Evolutionary conservation across 2,113 vertebrate genomes (phyloP).

Genomic region (Pongo abelii): DNA sequence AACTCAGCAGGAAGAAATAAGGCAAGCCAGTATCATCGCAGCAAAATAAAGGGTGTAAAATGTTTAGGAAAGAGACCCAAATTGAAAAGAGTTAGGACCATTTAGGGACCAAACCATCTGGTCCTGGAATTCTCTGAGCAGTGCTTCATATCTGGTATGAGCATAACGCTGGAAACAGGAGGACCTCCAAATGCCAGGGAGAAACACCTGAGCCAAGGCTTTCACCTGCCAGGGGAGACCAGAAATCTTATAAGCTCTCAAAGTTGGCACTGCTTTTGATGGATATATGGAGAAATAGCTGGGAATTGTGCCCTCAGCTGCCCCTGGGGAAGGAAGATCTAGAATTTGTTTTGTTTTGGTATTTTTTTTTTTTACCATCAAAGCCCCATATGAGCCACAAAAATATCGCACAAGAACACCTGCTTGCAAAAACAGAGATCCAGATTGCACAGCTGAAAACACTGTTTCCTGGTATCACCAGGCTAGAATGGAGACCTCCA

Average conservation of each 20-base stretch:
- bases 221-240: slow-evolving; percentile 54
- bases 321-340: slow-evolving; percentile 50
- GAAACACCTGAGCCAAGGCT: slow-evolving; percentile 64
- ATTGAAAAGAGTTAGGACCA: slow-evolving; percentile 41
- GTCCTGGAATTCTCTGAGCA: slow-evolving; percentile 62
- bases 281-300: slow-evolving; percentile 65
- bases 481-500: not conserved
- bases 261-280: slow-evolving; percentile 58
- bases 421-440: slow-evolving; percentile 72
- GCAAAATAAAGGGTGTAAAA: slow-evolving; percentile 2
- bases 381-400: slow-evolving; percentile 59
- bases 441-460: slow-evolving; percentile 45
- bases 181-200: slow-evolving; percentile 55
- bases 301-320: slow-evolving; percentile 64
- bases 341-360: slow-evolving; percentile 66
- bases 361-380: slow-evolving; percentile 51
- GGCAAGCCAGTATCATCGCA: not conserved
- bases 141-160: slow-evolving; percentile 46
- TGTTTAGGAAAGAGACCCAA: slow-evolving; percentile 39
- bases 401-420: slow-evolving; percentile 74
- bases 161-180: slow-evolving; percentile 43
- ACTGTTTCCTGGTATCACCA: not conserved
- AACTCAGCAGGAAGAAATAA: slow-evolving; percentile 18
- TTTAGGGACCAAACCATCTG: slow-evolving; percentile 72
- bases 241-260: not conserved